Conservation (phyloP, 1,140 invertebrate species). For the Hycleus cichorii region DNA sequence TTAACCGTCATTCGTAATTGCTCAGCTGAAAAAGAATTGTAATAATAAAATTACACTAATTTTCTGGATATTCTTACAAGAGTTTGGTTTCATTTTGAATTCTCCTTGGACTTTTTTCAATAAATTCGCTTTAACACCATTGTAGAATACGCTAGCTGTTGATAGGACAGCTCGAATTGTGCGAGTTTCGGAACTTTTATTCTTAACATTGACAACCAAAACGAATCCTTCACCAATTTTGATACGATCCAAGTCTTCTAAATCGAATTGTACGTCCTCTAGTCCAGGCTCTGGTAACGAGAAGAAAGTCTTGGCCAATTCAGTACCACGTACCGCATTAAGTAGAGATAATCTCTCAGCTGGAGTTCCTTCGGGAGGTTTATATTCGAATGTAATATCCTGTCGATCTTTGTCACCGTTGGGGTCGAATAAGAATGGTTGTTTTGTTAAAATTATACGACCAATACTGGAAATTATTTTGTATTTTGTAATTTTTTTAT, state of each 20-base stretch:
- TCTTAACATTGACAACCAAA: conserved; percentile 57
- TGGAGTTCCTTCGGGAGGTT: conserved; percentile 61
- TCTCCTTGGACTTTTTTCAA: conserved; percentile 62
- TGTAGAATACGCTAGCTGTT: conserved; percentile 68
- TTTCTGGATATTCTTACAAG: conserved; percentile 33
- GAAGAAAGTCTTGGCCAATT: conserved; percentile 58
- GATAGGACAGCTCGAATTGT: conserved; percentile 54
- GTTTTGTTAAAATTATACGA: conserved; percentile 67
- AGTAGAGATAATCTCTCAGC: conserved; percentile 60
- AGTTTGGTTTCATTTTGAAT: conserved; percentile 50
- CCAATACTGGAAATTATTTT: conserved; percentile 54
- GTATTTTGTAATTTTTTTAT: neutral
- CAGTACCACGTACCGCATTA: conserved; percentile 57
- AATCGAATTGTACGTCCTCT: conserved; percentile 61
- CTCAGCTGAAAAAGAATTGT: conserved; percentile 46
- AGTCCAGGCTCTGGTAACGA: conserved; percentile 46
- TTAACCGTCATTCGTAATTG: conserved; percentile 51
- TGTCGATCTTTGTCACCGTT: conserved; percentile 59
- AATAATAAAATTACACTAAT: neutral
- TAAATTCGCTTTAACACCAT: conserved; percentile 58
- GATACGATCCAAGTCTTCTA: conserved; percentile 60
- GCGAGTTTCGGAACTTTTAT: conserved; percentile 50
- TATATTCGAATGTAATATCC: conserved; percentile 67
- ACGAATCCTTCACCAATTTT: conserved; percentile 61
- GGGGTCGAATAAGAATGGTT: conserved; percentile 60